phyloP scores from a whole-genome alignment of 92 coral and sea anemone species.

The Blastomussa wellsi region DNA sequence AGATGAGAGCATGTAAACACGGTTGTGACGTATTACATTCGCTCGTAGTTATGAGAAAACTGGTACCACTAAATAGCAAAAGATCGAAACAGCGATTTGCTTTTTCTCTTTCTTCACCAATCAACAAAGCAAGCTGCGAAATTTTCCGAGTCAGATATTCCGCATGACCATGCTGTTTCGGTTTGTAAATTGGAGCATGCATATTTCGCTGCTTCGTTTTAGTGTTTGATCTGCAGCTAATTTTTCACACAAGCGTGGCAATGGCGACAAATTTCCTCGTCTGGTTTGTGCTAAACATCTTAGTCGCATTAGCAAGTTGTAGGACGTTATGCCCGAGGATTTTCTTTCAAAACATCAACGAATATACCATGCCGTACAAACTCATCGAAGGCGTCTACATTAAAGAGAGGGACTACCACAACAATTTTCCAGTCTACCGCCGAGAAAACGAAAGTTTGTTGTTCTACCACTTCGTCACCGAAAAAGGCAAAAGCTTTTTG shows the following conservation, averaged over 20 bases:
- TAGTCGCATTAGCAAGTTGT: constrained; percentile 4
- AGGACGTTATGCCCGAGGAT: constrained; percentile 64
- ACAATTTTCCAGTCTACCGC: constrained; percentile 70
- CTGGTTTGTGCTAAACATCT: neutral
- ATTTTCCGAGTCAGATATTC: too few species aligned
- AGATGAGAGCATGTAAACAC: too few species aligned
- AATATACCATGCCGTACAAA: constrained; percentile 62
- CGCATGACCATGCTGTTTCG: too few species aligned
- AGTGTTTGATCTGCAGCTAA: neutral
- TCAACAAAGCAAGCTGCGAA: too few species aligned
- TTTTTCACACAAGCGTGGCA: neutral
- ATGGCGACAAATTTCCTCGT: neutral
- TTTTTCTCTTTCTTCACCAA: too few species aligned
- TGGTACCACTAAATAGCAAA: too few species aligned
- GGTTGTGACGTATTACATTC: too few species aligned
- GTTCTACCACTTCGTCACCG: constrained; percentile 18
- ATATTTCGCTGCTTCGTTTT: too few species aligned
- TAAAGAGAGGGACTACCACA: constrained; percentile 52
- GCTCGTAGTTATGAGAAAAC: too few species aligned
- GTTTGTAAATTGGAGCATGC: too few species aligned
- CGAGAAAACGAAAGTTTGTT: constrained; percentile 52
- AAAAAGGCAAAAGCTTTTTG: constrained; percentile 15
- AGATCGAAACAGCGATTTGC: too few species aligned
- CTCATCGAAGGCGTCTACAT: constrained; percentile 70
- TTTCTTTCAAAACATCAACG: constrained; percentile 68